A percentile compares a stretch with the other conserved stretches of the same genome.
Conservation (phyloP, 2,888 invertebrate species). For the Protodeltote pygarga region DNA sequence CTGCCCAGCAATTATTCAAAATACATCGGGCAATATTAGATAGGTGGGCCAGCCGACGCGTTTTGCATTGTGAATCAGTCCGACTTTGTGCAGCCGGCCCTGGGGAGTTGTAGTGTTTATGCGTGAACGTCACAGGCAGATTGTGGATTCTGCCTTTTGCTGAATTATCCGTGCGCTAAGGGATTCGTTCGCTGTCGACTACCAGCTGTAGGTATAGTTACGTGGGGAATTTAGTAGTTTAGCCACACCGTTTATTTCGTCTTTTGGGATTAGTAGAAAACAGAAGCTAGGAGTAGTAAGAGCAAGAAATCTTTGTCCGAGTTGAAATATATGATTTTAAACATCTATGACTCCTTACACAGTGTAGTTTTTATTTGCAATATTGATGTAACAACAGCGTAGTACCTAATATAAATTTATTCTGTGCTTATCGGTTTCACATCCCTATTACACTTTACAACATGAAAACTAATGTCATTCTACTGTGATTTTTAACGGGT, state of each 20-base stretch:
- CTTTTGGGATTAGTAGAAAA: conserved; percentile 29
- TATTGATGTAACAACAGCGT: too few species aligned
- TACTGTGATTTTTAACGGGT: conserved; percentile 40
- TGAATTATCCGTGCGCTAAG: conserved; percentile 68
- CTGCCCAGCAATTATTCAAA: conserved; percentile 84
- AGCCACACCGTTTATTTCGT: conserved; percentile 33
- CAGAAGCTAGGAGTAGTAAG: neutral
- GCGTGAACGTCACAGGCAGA: conserved; percentile 70
- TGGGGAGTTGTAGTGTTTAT: conserved; percentile 75
- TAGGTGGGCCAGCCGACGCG: conserved; percentile 81
- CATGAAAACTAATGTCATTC: too few species aligned
- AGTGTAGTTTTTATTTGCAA: too few species aligned
- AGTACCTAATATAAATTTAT: too few species aligned
- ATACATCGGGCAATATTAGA: conserved; percentile 85
- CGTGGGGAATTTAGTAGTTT: conserved; percentile 33
- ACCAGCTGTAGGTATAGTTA: conserved; percentile 26
- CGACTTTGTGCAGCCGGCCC: conserved; percentile 75
- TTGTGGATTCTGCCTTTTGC: conserved; percentile 76
- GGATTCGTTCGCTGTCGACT: conserved; percentile 60
- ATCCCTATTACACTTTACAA: too few species aligned
- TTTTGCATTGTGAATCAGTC: conserved; percentile 85
- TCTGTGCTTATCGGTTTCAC: too few species aligned
- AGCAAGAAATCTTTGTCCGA: neutral
- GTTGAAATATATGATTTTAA: neutral
- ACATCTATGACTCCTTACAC: too few species aligned